phyloP scores from a whole-genome alignment of 2,888 invertebrate species.

The Tetragonisca angustula region DNA sequence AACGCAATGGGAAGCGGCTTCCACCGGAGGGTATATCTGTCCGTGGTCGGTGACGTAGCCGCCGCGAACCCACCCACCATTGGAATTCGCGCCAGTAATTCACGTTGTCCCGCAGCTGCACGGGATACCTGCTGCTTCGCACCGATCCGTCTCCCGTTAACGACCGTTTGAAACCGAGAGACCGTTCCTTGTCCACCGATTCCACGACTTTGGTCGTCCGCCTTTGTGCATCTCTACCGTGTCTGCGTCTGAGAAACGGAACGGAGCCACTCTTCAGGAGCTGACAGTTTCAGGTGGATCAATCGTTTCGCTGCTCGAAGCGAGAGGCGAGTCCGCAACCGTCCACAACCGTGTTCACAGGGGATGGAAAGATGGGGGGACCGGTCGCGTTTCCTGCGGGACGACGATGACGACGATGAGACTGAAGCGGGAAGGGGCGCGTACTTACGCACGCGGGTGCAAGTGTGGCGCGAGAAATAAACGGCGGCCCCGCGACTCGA shows the following conservation, averaged over 20 bases:
- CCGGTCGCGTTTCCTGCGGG: neutral
- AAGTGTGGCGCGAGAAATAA: slow-evolving; percentile 50
- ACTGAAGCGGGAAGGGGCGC: neutral
- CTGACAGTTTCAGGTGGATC: slow-evolving; percentile 20
- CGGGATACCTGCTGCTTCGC: slow-evolving; percentile 42
- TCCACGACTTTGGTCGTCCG: neutral
- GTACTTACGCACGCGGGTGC: neutral
- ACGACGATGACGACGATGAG: neutral
- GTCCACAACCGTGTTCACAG: neutral
- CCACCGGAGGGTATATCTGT: slow-evolving; percentile 42
- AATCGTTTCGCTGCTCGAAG: neutral
- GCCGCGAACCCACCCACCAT: slow-evolving; percentile 44
- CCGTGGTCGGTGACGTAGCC: slow-evolving; percentile 44
- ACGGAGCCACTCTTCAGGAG: neutral
- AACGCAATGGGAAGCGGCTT: slow-evolving; percentile 37
- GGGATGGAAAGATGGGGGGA: neutral
- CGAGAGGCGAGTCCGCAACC: neutral
- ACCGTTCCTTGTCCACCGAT: slow-evolving; percentile 1
- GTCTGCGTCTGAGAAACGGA: neutral
- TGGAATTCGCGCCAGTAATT: slow-evolving; percentile 79
- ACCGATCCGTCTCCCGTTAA: slow-evolving; percentile 22
- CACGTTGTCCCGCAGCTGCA: slow-evolving; percentile 68
- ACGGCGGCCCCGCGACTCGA: slow-evolving; percentile 19
- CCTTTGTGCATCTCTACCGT: neutral
- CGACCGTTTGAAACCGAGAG: slow-evolving; percentile 11